Evolutionary conservation across 2,113 vertebrate species (phyloP), one percentile per base, ranked within the genome.

Genomic region (Ariopsis seemanni): DNA sequence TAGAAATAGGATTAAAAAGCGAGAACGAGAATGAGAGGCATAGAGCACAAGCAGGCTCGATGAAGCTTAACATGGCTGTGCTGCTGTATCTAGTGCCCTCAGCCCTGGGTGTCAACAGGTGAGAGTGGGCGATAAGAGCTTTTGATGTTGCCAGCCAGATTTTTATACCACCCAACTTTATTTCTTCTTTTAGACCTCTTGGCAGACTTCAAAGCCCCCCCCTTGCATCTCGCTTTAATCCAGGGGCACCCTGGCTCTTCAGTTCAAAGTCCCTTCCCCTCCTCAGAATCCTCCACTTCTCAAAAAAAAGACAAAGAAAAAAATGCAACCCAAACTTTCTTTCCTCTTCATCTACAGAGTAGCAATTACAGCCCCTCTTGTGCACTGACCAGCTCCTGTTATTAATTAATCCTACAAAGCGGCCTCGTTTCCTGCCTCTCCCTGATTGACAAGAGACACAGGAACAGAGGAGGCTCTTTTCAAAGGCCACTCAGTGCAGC

Each of bases 341-440:
- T 95, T 95, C 95, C 94, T 85, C 84, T 55, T 79, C 65, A 57
- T 88, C 90, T 89, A 96, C 96, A 96, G 96, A 97, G 96, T 96
- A 97, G 97, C 97, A 97, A 98, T 97, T 98, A 97, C 97, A 97
- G 95, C 95, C 95, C 94, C 87, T 92, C 95, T 96, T 95, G 95
- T 95, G 88, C 95, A 91, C 96, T 96, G 96, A 97, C 97, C 95
- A 94, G 96, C 96, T 97, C 96, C 96, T 95, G 96, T 97, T 96
- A 97, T 99, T 98, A 99, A 99, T 99, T 98, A 99, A 97, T 98
- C 96, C 96, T 94, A 98, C 97, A 99, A 99, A 98, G 95, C 96
- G 95, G 95, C 95, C 96, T 98, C 97, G 96, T 98, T 98, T 99
- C 97, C 97, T 97, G 97, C 96, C 96, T 96, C 97, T 97, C 95